phyloP scores from a whole-genome alignment of 2,888 invertebrate genomes.

The Megastigmus dorsalis region DNA sequence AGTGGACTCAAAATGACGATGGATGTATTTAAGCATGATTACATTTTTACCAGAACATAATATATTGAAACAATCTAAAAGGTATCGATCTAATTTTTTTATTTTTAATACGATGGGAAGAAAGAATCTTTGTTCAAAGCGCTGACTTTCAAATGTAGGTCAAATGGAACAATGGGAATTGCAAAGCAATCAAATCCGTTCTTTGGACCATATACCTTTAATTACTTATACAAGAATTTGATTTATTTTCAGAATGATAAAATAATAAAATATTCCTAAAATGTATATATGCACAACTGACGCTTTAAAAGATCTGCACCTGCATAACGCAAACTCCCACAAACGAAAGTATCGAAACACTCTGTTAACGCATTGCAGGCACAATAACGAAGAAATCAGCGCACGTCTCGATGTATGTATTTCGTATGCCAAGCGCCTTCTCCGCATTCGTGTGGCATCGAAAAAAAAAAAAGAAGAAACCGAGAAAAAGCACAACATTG shows the following conservation, averaged over 20 bases:
- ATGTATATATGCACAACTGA: too few relatives aligned
- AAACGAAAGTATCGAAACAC: neutral
- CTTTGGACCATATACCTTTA: neutral
- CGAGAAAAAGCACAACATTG: too few relatives aligned
- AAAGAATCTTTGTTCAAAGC: neutral
- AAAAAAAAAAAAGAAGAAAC: too few relatives aligned
- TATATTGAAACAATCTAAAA: neutral
- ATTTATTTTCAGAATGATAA: neutral
- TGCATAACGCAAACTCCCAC: neutral
- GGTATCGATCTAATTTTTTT: too few relatives aligned
- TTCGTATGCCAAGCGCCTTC: constrained; percentile 16
- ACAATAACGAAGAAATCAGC: neutral
- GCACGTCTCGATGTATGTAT: constrained; percentile 27
- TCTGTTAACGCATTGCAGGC: constrained; percentile 11
- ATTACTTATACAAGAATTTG: neutral
- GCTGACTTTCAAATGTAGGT: neutral
- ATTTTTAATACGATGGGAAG: neutral
- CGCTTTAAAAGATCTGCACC: too few relatives aligned
- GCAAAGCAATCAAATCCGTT: neutral
- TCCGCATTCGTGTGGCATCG: too few relatives aligned
- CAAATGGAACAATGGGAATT: neutral
- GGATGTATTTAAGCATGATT: neutral
- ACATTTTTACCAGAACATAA: too few relatives aligned
- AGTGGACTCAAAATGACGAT: too few relatives aligned
- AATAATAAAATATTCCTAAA: too few relatives aligned